phyloP scores from a whole-genome alignment of 2,888 invertebrate genomes.

The Lepeophtheirus nordmannii region DNA sequence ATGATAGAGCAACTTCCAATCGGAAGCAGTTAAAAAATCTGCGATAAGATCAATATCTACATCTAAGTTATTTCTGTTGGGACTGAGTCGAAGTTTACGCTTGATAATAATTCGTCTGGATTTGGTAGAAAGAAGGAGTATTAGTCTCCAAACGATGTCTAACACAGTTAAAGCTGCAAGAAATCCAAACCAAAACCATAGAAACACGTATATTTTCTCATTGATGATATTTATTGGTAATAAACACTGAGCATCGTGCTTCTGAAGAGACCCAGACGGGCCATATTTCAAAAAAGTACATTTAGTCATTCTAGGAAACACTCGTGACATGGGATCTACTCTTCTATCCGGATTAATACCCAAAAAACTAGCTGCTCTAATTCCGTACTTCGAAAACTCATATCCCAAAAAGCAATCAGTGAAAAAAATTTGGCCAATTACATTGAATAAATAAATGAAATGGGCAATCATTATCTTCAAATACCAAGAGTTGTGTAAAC shows the following conservation, averaged over 20 bases:
- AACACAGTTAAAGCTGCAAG: conserved; percentile 13
- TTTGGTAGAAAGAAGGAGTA: background rate
- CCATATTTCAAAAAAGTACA: conserved; percentile 21
- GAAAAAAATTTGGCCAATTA: conserved; percentile 21
- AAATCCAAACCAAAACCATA: conserved; percentile 23
- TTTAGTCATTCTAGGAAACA: conserved; percentile 23
- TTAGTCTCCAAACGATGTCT: conserved; percentile 2
- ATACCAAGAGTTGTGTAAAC: conserved; percentile 15
- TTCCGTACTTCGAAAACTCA: conserved; percentile 23
- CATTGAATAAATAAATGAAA: conserved; percentile 20
- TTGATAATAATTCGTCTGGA: conserved; percentile 4
- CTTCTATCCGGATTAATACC: conserved; percentile 15
- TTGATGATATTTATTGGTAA: conserved; percentile 24
- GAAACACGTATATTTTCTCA: conserved; percentile 24
- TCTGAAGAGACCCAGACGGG: conserved; percentile 19
- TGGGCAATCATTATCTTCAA: conserved; percentile 11
- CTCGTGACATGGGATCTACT: conserved; percentile 23
- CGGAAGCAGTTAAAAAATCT: background rate
- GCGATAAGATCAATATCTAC: conserved; percentile 13
- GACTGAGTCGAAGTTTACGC: conserved; percentile 11
- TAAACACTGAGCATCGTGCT: conserved; percentile 22
- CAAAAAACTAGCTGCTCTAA: conserved; percentile 21
- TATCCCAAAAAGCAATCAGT: conserved; percentile 23
- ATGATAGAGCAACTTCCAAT: conserved; percentile 14
- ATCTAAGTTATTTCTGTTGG: background rate